Evolutionary conservation across 2,797 vertebrate species (phyloP), one percentile per base, ranked within the genome.

Genomic region (Chelmon rostratus): DNA sequence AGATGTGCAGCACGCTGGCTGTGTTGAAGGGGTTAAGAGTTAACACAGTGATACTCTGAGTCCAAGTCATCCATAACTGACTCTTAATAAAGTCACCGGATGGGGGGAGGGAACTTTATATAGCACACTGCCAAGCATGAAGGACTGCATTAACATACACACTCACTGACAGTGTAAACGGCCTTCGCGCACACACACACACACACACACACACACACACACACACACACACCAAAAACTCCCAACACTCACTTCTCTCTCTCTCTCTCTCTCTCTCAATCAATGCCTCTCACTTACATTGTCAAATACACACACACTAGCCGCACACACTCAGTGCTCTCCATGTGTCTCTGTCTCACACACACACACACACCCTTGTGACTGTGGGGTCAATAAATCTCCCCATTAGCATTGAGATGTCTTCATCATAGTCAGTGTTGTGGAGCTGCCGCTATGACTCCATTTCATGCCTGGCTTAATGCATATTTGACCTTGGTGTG

Each of bases 401-500:
- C 65, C 62, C 82, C 79, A 93, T 94, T 94, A 90, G 86, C 83
- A 85, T 89, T 83, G 89, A 84, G 79, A 91, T 88, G 89, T 93
- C 90, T 92, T 90, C 76, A 85, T 92, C 88, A 87, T 83, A 75
- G 84, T 84, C 86, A 84, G 76, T 85, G 83, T 89, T 78, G 81
- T 85, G 80, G 83, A 80, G 81, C 88, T 85, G 62, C 82, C 8
- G 82, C 88, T 87, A 69, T 82, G 86, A 86, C 87, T 91, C 89
- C 75, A 88, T 90, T 91, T 92, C 87, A 86, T 85, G 86, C 81
- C 86, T 88, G 87, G 71, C 86, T 92, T 91, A 86, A 88, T 88
- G 81, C 85, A 89, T 89, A 89, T 88, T 76, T 94, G 93, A 95
- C 93, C 94, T 94, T 91, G 89, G 49, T 75, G 67, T 59, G 76